These are phyloP conservation scores for Rambutsinella grinnellia DNA, from an alignment of 2,888 invertebrate species.

Conservation along the genomic window DNA sequence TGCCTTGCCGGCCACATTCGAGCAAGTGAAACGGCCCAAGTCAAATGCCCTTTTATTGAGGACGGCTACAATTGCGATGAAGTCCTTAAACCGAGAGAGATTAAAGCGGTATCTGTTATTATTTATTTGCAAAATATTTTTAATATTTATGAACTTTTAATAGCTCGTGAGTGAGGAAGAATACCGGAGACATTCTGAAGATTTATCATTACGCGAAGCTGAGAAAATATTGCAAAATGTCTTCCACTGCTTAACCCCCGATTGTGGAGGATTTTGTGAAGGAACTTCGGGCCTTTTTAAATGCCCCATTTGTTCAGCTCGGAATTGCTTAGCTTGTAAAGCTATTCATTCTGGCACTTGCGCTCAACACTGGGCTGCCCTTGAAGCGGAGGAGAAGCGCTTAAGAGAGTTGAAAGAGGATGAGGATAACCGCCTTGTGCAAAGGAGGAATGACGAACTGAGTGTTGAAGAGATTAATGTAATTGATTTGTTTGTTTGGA, in stretches of 20 bases:
- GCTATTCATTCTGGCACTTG: conserved; percentile 20
- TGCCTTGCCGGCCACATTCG: conserved; percentile 1
- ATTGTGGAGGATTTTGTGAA: too few relatives aligned
- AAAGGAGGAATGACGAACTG: conserved; percentile 19
- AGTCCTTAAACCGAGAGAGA: conserved; percentile 9
- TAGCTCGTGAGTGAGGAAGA: conserved; percentile 11
- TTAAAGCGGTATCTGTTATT: neutral
- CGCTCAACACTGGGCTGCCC: neutral
- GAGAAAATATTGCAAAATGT: neutral
- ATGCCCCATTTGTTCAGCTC: conserved; percentile 18
- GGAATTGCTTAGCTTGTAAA: conserved; percentile 25
- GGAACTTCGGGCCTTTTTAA: neutral
- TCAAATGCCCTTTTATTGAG: conserved; percentile 18
- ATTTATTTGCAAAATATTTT: neutral
- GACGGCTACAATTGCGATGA: conserved; percentile 7
- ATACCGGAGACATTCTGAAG: conserved; percentile 22
- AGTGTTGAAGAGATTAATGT: conserved; percentile 17
- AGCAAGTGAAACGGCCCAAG: conserved; percentile 9
- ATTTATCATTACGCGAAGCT: conserved; percentile 28
- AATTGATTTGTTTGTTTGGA: neutral
- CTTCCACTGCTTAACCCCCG: conserved; percentile 23
- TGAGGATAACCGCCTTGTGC: conserved; percentile 11
- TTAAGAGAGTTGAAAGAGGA: neutral
- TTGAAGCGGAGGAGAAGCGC: neutral
- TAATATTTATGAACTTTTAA: too few relatives aligned